Base-by-base conservation (phyloP, 92 coral and sea anemone species). In the Palythoa heliodiscus region DNA sequence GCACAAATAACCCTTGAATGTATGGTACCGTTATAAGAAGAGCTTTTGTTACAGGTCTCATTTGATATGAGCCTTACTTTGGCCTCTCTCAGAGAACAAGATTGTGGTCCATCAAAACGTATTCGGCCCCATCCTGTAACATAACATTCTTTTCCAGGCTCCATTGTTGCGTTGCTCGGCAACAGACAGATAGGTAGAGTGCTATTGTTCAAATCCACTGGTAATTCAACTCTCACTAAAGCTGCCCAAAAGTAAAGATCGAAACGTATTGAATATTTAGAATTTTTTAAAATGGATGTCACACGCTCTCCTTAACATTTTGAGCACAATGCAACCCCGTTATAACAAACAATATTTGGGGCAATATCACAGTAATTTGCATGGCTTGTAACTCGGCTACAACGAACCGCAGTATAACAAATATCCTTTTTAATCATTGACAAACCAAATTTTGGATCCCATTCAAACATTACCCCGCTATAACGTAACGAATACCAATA, bases 111-210 rank as follows among this genome's bases (percentile, higher is more conserved):
- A 19, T 68, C 40, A 10, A 24, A 15, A 24, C 77, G 75, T 67
- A 87, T 85, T 23, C 93, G 89, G 16, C 98, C 97, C 98, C 98
- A 91, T 40, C 98, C 98, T 23, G 96, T 88, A 4, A 95, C 92
- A 82, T 85, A 83, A 67, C 98, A 95, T 14, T 70, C 69, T 38
- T 87, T 84, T 64, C 92, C 94, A 19, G 91, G 86, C 61, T 17
- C 71, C 78, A 93, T 84, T 52, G 82, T 76, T 76, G 92, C 82
- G 1, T 73, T 84, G 69, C 74, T 68, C 38, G 89, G 89, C 37
- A 91, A 81, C 48, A 91, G 87, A 54, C 93, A 91, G 68, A 95
- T 88, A 29, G 97, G 95, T 17, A 43, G 55, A 37, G 83, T 73
- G 50, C 70, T 78, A 53, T 69, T 78, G 75, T 73, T 53, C 20